Base-by-base conservation (phyloP, 2,113 vertebrate species). In the Panurus biarmicus region DNA sequence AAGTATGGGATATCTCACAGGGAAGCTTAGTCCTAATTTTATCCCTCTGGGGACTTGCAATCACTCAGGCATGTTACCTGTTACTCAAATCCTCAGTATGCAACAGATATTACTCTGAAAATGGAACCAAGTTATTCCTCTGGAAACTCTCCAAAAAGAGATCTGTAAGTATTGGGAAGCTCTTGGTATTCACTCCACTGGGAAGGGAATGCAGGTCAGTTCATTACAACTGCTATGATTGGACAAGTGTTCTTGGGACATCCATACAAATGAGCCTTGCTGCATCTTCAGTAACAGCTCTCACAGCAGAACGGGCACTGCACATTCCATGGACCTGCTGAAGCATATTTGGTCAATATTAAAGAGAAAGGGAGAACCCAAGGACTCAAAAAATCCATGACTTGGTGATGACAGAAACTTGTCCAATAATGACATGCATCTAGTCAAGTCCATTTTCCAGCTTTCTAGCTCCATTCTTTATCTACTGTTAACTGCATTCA, bases 91-190 rank as follows among this genome's bases (percentile, higher is more conserved):
- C 47, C 48, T 88, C 33, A 36, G 47, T 10, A 70, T 29, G 42
- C 51, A 66, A 73, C 47, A 92, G 38, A 64, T 93, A 83, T 47
- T 31, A 58, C 29, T 73, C 56, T 77, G 69, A 92, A 94, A 92
- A 92, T 18, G 26, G 56, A 75, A 62, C 24, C 3, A 65, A 90
- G 26, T 51, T 58, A 90, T 70, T 75, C 45, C 44, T 36, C 65
- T 90, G 94, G 76, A 85, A 93, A 89, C 44, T n/a, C 31, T 88
- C 86, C 94, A 93, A 74, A 81, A 92, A 0, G 25, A 84, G 45
- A 88, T 90, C 69, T 78, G 15, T 75, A 78, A 72, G 14, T 48
- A 87, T 2, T 14, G 65, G 65, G 53, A 94, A 90, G 69, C 44
- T 71, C 69, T 77, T 38, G 48, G 40, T 78, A 45, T 42, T 47